Evolutionary conservation across 1,140 invertebrate genomes (phyloP).

Genomic region (Neotoxoptera formosana): DNA sequence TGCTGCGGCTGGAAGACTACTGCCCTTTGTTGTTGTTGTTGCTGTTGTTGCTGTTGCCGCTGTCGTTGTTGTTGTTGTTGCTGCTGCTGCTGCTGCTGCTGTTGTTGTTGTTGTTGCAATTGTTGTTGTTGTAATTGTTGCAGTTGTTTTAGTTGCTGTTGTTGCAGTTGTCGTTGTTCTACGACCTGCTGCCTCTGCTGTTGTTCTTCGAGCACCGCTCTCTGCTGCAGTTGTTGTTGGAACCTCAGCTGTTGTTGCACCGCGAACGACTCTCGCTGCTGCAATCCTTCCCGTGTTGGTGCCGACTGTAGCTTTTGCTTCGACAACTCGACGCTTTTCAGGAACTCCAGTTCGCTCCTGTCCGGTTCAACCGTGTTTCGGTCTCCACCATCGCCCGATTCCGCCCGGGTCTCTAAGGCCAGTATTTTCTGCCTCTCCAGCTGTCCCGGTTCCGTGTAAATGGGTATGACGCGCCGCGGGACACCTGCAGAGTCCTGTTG

Average conservation of each 20-base stretch:
- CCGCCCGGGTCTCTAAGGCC: background rate
- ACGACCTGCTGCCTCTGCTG: background rate
- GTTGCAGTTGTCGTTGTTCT: slow-evolving; percentile 1
- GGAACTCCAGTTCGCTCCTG: slow-evolving; percentile 27
- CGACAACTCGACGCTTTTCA: background rate
- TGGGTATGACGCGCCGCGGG: slow-evolving; percentile 78
- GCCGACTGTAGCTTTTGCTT: background rate
- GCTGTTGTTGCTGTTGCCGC: slow-evolving; percentile 64
- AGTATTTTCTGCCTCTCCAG: slow-evolving; percentile 33
- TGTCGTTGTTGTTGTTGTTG: slow-evolving; percentile 63
- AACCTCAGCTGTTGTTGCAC: slow-evolving; percentile 65
- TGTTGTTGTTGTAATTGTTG: background rate
- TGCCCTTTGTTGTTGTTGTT: slow-evolving; percentile 62
- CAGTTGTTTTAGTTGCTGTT: background rate
- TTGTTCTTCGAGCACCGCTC: background rate
- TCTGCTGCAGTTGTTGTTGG: slow-evolving; percentile 64
- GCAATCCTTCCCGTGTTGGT: slow-evolving; percentile 68
- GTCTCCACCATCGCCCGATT: background rate
- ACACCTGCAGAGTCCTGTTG: slow-evolving; percentile 79
- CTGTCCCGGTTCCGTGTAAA: slow-evolving; percentile 62
- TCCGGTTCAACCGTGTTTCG: background rate
- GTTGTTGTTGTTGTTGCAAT: slow-evolving; percentile 64
- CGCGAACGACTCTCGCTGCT: slow-evolving; percentile 73
- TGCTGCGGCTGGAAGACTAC: slow-evolving; percentile 60
- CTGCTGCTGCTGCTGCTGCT: slow-evolving; percentile 65